These are phyloP conservation scores for Borostomias antarcticus DNA, from an alignment of 2,797 vertebrate genomes.

Conservation along the genomic window DNA sequence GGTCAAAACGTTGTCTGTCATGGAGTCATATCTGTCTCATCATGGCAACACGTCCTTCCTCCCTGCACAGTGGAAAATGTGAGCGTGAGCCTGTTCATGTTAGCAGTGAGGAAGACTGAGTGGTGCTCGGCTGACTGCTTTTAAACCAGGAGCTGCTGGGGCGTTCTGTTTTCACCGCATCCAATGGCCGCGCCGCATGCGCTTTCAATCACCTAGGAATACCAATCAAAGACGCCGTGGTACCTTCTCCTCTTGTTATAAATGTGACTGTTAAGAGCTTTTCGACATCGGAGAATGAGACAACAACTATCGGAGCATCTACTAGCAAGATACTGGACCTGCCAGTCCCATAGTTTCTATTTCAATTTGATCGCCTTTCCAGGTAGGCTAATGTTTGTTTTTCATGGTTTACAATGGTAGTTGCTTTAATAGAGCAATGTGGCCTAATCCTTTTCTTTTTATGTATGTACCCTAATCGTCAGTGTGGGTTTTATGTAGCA, in stretches of 20 bases:
- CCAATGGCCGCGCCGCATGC: slow-evolving; percentile 57
- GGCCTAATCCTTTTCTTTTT: not conserved
- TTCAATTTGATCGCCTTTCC: slow-evolving; percentile 60
- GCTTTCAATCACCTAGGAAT: slow-evolving; percentile 46
- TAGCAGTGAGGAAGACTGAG: not conserved
- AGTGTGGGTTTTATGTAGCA: not conserved
- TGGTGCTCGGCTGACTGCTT: not conserved
- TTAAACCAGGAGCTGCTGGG: slow-evolving; percentile 9
- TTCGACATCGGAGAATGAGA: slow-evolving; percentile 70
- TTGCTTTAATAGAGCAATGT: not conserved
- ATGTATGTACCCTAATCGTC: slow-evolving; percentile 3
- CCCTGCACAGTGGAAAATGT: not conserved
- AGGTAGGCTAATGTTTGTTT: slow-evolving; percentile 67
- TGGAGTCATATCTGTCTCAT: no score
- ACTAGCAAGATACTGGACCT: slow-evolving; percentile 57
- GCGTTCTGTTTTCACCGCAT: slow-evolving; percentile 14
- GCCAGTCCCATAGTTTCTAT: slow-evolving; percentile 68
- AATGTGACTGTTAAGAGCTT: slow-evolving; percentile 28
- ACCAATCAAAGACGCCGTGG: slow-evolving; percentile 68
- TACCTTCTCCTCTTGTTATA: slow-evolving; percentile 66
- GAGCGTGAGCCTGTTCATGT: no score
- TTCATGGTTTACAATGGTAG: not conserved
- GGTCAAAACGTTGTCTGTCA: no score
- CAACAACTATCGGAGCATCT: slow-evolving; percentile 32
- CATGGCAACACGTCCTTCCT: not conserved